Base-by-base conservation (phyloP, 2,113 vertebrate species). In the Physeter macrocephalus region DNA sequence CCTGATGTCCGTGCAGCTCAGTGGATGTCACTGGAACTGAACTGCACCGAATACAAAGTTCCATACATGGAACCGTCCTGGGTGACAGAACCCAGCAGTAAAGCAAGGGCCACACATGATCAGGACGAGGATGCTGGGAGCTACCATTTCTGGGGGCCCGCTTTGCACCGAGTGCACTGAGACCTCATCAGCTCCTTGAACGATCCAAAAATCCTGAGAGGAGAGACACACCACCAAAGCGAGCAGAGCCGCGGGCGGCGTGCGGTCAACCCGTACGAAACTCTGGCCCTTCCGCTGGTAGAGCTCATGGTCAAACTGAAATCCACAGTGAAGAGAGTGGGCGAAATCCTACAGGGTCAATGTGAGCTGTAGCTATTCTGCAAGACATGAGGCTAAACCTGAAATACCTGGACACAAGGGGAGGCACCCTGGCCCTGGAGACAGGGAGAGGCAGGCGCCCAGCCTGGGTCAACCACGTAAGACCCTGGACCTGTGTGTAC, bases 41-140 rank as follows among this genome's bases (percentile, higher is more conserved):
- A 36, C 7, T 1, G 2, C 6, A 5, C 1, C 0, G 9, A 43
- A 6, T 5, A 21, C 54, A 61, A 52, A 29, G 9, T n/a, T 31
- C 49, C 34, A 27, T 2, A 59, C 17, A 18, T 6, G 12, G 27
- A 74, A 67, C 1, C 2, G 23, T 78, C 20, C 11, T 10, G 6
- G 12, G 6, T 14, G 25, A n/a, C 4, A 12, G 15, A 0, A 39
- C 10, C 29, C 90, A 62, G 31, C 31, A 15, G 25, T 0, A 31
- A 41, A 57, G 91, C 3, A 20, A 85, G 41, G 31, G 20, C n/a
- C 2, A 4, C 49, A 31, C 15, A 25, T 25, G 13, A 5, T 2
- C 17, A 20, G 1, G 1, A 0, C 2, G 39, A 23, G 4, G 41
- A 11, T 9, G 69, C 11, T 2, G 62, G 29, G 62, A 43, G 36